Base-by-base conservation (phyloP, 2,888 invertebrate species). In the Idaea dimidiata region DNA sequence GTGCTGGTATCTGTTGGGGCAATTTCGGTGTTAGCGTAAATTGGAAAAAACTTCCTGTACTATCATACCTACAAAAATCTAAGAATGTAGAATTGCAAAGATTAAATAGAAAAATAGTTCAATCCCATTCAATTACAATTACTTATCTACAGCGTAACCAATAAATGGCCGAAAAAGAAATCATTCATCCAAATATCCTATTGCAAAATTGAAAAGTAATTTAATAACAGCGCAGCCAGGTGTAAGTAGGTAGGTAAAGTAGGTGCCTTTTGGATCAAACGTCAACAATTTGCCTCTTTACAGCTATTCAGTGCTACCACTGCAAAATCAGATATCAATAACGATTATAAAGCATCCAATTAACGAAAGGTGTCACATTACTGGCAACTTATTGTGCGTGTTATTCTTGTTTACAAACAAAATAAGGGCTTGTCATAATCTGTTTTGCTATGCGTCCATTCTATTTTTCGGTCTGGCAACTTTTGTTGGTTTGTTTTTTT, bases 371-470 rank as follows among this genome's bases (percentile, higher is more conserved):
- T 92, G 91, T 92, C 91, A 87, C 86, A 88, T 92, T 91, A 91
- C 92, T 77, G 73, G 68, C 66, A 66, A 70, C 85, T 43, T 73
- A 83, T 91, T 89, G 88, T 89, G 72, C 74, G 71, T 71, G 66
- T 63, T 75, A 75, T 73, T 82, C 77, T 79, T 92, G 92, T 92
- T 91, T 92, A 91, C 91, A 91, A 91, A 91, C 92, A 92, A 83
- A 92, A 92, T 89, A 92, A 81, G 86, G 88, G 89, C 87, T 88
- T 89, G 91, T 89, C 87, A 88, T 91, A 91, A 91, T 91, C 92
- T 91, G 85, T 90, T 90, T 91, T 91, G 81, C 81, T 81, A 88
- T 84, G 80, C 83, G 82, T 82, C 87, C 82, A 83, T 82, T 84
- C 86, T 87, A 87, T 85, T 88, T 88, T 88, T 87, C 84, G 87